Conservation (phyloP, 2,888 invertebrate species). For the Eretmocerus hayati region DNA sequence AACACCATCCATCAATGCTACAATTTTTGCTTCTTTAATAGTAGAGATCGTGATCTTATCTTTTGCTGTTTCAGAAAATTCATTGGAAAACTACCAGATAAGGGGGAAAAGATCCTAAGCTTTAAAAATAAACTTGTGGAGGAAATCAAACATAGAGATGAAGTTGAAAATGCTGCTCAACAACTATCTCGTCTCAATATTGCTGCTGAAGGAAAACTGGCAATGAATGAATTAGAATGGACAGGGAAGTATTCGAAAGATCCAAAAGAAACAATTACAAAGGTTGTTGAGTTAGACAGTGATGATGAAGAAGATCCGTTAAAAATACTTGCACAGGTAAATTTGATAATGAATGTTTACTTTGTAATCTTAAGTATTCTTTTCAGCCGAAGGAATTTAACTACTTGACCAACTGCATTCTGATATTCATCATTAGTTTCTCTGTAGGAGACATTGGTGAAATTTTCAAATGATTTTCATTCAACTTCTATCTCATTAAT, state of each 20-base stretch:
- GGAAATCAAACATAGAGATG: constrained; percentile 50
- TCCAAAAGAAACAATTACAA: constrained; percentile 32
- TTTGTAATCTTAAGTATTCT: neutral
- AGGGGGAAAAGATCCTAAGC: constrained; percentile 52
- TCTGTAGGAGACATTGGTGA: too few species aligned
- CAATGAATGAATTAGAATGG: constrained; percentile 57
- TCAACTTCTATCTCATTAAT: too few species aligned
- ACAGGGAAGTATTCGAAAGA: constrained; percentile 46
- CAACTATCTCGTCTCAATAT: constrained; percentile 52
- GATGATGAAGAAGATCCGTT: constrained; percentile 56
- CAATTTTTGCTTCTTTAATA: neutral
- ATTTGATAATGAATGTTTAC: neutral
- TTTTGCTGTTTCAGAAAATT: neutral
- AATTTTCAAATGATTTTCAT: too few species aligned
- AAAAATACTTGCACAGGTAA: constrained; percentile 54
- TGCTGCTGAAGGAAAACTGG: constrained; percentile 45
- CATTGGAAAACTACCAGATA: constrained; percentile 51
- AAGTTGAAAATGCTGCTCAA: constrained; percentile 50
- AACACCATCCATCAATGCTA: neutral
- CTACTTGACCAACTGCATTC: too few species aligned
- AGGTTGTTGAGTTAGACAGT: constrained; percentile 52
- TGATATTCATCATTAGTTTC: too few species aligned
- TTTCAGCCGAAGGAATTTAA: too few species aligned
- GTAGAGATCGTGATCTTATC: neutral
- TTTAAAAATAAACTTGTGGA: constrained; percentile 49